Base-by-base conservation (phyloP, 2,113 vertebrate species). In the Pangasianodon gigas region DNA sequence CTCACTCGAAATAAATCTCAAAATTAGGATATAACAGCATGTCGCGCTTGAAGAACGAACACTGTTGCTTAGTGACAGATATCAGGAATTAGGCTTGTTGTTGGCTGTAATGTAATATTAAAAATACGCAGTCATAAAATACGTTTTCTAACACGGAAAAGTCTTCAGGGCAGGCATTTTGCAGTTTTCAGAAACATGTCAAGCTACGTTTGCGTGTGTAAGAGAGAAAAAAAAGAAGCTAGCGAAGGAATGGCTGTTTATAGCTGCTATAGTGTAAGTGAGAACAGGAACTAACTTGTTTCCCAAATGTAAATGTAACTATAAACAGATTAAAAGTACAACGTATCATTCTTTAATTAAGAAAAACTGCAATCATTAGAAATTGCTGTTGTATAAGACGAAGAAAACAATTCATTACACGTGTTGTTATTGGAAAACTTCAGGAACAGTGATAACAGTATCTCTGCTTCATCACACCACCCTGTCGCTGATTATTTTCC, bases 31-130 rank as follows among this genome's bases (percentile, higher is more conserved):
- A 48, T 21, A 67, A 54, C 67, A 56, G 58, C 60, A 82, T 79
- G 67, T 52, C 8, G 44, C 26, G 32, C 71, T 89, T 32, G n/a
- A 80, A 46, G 58, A 84, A 48, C 52, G 18, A 69, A 52, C 56
- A 48, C 77, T 32, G 85, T 60, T 87, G 89, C 85, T 74, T 29
- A 69, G 67, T 87, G 69, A 84, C 46, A 48, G 52, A 87, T 85
- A 41, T 51, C 44, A 56, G 69, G 75, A 84, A 65, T 41, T 10
- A 56, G 80, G 51, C 2, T 83, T 83, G 81, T 24, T 41, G 32
- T 83, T 24, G 51, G 79, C 44, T 41, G 18, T 62, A 62, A 62
- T 2, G 58, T 26, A 32, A 51, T 14, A 46, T 48, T 10, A 46
- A 13, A 48, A 10, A n/a, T 67, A 13, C 0, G 16, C 16, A 44